Conservation (phyloP, 2,888 invertebrate genomes). For the Tanypteryx hageni region DNA sequence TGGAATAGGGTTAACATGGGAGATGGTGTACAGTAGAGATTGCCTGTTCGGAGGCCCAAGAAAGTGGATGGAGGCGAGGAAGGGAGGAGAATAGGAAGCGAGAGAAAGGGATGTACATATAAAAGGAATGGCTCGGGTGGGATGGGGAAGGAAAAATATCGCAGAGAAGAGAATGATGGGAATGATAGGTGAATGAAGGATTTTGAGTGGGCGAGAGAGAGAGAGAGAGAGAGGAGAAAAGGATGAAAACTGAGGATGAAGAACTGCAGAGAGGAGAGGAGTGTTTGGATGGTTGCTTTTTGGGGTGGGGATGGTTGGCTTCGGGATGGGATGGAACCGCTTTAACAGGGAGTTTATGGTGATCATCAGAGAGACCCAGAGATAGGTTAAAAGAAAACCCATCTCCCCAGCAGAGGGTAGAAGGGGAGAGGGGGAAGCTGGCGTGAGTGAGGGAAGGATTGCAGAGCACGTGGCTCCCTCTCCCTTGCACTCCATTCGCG, state of each 20-base stretch:
- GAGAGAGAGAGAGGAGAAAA: neutral
- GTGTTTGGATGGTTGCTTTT: neutral
- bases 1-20: conserved; percentile 5
- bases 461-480: conserved; percentile 38
- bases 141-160: neutral
- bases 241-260: conserved; percentile 7
- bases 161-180: neutral
- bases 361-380: conserved; percentile 45
- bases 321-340: neutral
- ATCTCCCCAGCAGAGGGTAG: neutral
- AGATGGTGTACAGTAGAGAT: conserved; percentile 8
- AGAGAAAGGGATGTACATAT: neutral
- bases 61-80: too few species aligned
- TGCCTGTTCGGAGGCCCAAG: neutral
- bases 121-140: neutral
- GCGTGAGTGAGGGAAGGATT: neutral
- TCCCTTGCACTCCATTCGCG: conserved; percentile 22
- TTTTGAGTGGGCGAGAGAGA: neutral
- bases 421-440: neutral
- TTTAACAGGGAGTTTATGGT: conserved; percentile 59
- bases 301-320: neutral
- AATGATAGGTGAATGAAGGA: conserved; percentile 9
- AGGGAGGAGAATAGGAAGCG: neutral
- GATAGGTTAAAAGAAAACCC: conserved; percentile 8
- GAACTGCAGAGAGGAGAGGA: neutral